phyloP scores from a whole-genome alignment of 2,888 invertebrate genomes.

The Hyposoter dolosus region DNA sequence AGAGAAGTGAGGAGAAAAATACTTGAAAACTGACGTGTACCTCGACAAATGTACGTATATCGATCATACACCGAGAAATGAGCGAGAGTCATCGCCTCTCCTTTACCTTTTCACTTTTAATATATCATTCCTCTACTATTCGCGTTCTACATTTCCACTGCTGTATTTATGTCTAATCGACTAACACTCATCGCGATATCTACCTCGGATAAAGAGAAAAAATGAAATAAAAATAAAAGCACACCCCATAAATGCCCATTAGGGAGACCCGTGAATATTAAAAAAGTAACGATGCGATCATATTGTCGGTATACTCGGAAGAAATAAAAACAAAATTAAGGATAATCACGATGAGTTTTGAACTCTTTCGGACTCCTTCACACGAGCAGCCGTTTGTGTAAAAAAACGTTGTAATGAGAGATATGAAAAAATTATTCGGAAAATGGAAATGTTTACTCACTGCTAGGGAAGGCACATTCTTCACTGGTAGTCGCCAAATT shows the following conservation, averaged over 20 bases:
- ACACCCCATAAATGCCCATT: not conserved
- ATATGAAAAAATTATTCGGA: not conserved
- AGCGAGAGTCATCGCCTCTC: not conserved
- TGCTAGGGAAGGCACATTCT: constrained; percentile 63
- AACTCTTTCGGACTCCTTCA: not conserved
- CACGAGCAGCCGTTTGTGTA: too few species aligned
- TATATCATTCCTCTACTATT: constrained; percentile 24
- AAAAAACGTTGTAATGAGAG: not conserved
- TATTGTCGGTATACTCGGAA: not conserved
- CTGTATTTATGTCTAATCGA: constrained; percentile 9
- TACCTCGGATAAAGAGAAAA: not conserved
- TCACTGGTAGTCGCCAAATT: constrained; percentile 5
- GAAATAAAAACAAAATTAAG: not conserved
- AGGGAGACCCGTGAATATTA: not conserved
- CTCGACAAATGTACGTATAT: constrained; percentile 61
- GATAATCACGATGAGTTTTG: not conserved
- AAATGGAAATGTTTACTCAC: constrained; percentile 48
- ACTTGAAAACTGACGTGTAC: constrained; percentile 71
- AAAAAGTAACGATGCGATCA: not conserved
- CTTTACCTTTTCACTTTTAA: constrained; percentile 8
- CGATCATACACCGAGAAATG: constrained; percentile 54
- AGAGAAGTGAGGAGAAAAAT: constrained; percentile 37
- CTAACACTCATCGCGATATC: not conserved
- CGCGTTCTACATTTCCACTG: not conserved
- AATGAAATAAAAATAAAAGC: not conserved